These are phyloP conservation scores for Horisme vitalbata DNA, from an alignment of 2,888 invertebrate genomes.

Conservation along the genomic window DNA sequence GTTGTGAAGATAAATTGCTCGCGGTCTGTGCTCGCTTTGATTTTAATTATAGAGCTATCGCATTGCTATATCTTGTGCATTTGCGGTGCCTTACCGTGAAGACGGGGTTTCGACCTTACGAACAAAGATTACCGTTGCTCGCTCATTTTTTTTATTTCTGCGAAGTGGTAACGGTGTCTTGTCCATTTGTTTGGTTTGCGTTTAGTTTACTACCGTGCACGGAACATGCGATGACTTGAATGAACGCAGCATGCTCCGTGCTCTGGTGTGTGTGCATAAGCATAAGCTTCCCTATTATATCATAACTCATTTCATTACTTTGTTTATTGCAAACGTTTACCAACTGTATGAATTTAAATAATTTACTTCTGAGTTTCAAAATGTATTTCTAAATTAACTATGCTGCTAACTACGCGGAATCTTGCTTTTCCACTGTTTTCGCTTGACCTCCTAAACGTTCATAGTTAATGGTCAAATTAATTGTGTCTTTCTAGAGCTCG, in stretches of 20 bases:
- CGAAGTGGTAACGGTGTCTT: conserved; percentile 78
- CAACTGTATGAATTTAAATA: conserved; percentile 28
- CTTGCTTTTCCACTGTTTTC: conserved; percentile 25
- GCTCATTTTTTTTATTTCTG: conserved; percentile 72
- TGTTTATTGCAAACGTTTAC: conserved; percentile 35
- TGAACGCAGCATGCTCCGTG: conserved; percentile 30
- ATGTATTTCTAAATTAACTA: conserved; percentile 20
- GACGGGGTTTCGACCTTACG: conserved; percentile 60
- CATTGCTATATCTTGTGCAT: conserved; percentile 42
- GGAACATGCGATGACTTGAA: too few relatives aligned
- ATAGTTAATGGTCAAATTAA: conserved; percentile 32
- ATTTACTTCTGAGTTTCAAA: conserved; percentile 25
- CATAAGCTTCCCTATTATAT: conserved; percentile 45
- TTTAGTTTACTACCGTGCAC: conserved; percentile 22
- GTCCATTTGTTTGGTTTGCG: conserved; percentile 74
- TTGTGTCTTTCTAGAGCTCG: conserved; percentile 31
- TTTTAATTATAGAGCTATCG: conserved; percentile 61
- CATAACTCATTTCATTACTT: conserved; percentile 33
- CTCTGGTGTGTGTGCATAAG: conserved; percentile 35
- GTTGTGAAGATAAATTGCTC: conserved; percentile 32
- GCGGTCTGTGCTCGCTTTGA: conserved; percentile 45
- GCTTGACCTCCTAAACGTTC: conserved; percentile 32
- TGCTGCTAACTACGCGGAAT: conserved; percentile 9
- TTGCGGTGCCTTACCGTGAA: conserved; percentile 55
- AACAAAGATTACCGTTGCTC: conserved; percentile 76